A percentile compares a stretch with the other conserved stretches of the same genome.
Evolutionary conservation across 2,888 invertebrate genomes (phyloP).

Genomic region (Leistus spinibarbis): DNA sequence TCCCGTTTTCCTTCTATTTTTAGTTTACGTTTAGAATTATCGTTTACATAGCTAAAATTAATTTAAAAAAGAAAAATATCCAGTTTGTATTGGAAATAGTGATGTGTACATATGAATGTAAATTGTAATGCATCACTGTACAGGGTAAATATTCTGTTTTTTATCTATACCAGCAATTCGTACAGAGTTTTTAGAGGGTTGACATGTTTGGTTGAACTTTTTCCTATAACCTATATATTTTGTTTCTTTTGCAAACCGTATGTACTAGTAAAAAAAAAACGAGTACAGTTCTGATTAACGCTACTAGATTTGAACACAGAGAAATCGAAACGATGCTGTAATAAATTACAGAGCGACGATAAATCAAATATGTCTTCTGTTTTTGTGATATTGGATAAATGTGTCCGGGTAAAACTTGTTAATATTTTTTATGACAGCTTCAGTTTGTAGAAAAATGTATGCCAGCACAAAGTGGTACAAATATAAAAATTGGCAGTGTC

Average conservation of each 20-base stretch:
- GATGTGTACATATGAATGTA: not conserved
- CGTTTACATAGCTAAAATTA: too few species aligned
- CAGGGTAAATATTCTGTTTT: not conserved
- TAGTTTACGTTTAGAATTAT: too few species aligned
- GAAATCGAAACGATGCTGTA: conserved; percentile 3
- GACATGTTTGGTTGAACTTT: not conserved
- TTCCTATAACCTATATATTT: not conserved
- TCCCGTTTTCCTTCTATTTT: too few species aligned
- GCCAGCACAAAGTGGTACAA: not conserved
- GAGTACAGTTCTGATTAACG: conserved; percentile 4
- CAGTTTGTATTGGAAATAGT: too few species aligned
- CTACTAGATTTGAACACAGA: not conserved
- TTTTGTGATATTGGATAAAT: conserved; percentile 30
- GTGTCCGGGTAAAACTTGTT: conserved; percentile 22
- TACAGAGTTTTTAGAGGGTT: not conserved
- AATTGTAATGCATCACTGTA: not conserved
- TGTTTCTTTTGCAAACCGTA: not conserved
- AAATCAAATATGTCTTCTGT: conserved; percentile 30
- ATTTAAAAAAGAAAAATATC: too few species aligned
- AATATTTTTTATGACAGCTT: conserved; percentile 22
- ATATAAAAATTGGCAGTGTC: not conserved
- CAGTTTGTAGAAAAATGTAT: not conserved
- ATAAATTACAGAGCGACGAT: conserved; percentile 25
- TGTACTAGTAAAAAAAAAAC: not conserved
- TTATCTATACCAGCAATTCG: not conserved